These are phyloP conservation scores for Lasioglossum malachurum DNA, from an alignment of 2,888 invertebrate genomes.

Conservation along the genomic window DNA sequence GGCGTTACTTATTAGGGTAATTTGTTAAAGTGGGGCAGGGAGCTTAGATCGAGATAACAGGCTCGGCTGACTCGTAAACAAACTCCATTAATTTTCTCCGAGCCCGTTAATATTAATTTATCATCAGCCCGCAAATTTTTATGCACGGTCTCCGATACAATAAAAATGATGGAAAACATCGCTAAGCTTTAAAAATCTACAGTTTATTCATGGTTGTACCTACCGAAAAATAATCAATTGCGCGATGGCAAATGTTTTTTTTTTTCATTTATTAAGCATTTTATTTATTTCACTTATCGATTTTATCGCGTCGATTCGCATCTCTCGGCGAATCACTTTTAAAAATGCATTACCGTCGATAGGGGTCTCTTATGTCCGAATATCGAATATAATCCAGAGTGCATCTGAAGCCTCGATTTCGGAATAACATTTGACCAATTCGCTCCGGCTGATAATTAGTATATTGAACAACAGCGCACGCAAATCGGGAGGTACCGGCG, in stretches of 20 bases:
- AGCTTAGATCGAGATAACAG: conserved; percentile 4
- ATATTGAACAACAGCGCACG: neutral
- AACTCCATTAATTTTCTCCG: neutral
- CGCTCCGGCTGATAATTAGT: neutral
- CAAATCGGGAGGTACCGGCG: neutral
- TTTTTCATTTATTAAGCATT: neutral
- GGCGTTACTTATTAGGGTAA: neutral
- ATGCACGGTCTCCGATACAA: neutral
- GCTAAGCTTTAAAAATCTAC: neutral
- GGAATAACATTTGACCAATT: neutral
- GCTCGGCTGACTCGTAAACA: neutral
- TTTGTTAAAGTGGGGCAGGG: neutral
- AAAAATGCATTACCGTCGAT: neutral
- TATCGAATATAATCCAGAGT: neutral
- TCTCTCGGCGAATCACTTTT: neutral
- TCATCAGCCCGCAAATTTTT: neutral
- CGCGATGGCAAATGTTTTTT: neutral
- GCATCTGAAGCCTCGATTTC: neutral
- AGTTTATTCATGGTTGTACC: neutral
- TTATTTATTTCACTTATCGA: neutral
- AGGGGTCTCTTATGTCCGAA: neutral
- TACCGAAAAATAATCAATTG: neutral
- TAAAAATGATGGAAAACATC: neutral
- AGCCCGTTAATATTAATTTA: neutral
- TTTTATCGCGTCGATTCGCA: neutral